These are phyloP conservation scores for Apogon talboti DNA, from an alignment of 2,797 vertebrate genomes.

Conservation along the genomic window DNA sequence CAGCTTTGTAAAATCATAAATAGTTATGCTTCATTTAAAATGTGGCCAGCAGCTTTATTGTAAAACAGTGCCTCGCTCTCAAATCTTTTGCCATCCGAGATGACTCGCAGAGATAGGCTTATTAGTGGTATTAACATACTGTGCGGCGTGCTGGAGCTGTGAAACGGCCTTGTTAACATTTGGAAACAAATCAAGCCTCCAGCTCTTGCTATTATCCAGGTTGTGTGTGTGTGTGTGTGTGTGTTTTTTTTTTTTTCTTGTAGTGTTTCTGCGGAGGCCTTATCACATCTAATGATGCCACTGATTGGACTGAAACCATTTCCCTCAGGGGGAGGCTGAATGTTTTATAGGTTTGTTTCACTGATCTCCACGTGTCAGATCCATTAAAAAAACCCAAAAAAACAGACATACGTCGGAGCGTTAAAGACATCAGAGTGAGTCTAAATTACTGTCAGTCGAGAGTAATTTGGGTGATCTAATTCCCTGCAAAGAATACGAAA, in stretches of 20 bases:
- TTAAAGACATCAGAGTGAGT: slow-evolving; percentile 42
- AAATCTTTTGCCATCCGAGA: slow-evolving; percentile 67
- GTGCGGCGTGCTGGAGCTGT: slow-evolving; percentile 61
- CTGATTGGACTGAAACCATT: slow-evolving; percentile 62
- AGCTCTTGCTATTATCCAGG: slow-evolving; percentile 73
- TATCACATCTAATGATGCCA: slow-evolving; percentile 70
- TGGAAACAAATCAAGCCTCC: slow-evolving; percentile 77
- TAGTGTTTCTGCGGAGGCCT: slow-evolving; percentile 58
- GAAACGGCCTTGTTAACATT: slow-evolving; percentile 80
- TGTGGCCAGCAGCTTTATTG: slow-evolving; percentile 70
- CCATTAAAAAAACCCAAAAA: slow-evolving; percentile 27
- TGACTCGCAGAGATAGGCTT: slow-evolving; percentile 76
- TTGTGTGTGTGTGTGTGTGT: slow-evolving; percentile 50
- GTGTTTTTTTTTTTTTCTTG: slow-evolving; percentile 43
- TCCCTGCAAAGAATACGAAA: slow-evolving; percentile 1
- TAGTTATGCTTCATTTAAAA: slow-evolving; percentile 75
- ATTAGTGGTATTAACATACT: slow-evolving; percentile 79
- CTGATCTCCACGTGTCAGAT: slow-evolving; percentile 34
- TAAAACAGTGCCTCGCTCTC: slow-evolving; percentile 51
- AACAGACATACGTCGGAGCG: slow-evolving; percentile 30
- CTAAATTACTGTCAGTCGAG: slow-evolving; percentile 16
- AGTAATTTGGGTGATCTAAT: slow-evolving; percentile 9
- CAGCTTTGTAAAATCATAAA: slow-evolving; percentile 75
- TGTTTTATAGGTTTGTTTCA: slow-evolving; percentile 55
- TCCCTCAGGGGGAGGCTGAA: slow-evolving; percentile 27